Conservation (phyloP, 2,113 vertebrate genomes). For the Gnathonemus longibarbis region DNA sequence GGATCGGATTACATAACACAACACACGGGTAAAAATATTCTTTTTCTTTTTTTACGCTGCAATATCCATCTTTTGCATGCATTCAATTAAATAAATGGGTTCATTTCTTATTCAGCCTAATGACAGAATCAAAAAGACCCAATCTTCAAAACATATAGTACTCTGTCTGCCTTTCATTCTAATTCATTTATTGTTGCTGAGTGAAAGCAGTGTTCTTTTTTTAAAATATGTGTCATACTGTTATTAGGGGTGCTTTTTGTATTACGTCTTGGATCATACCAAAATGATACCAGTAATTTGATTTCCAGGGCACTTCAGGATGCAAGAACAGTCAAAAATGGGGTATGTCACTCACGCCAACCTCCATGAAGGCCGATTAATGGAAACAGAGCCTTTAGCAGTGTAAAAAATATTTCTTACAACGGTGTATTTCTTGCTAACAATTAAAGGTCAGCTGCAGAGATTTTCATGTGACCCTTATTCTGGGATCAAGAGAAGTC, state of each 20-base stretch:
- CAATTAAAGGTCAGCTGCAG: conserved; percentile 35
- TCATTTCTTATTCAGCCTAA: conserved; percentile 31
- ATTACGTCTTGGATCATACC: conserved; percentile 13
- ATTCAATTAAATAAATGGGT: conserved; percentile 11
- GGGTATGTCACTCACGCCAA: conserved; percentile 17
- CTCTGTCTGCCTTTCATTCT: conserved; percentile 18
- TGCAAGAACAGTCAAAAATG: conserved; percentile 23
- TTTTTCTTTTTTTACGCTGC: neutral
- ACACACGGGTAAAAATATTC: conserved; percentile 39
- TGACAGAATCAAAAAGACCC: conserved; percentile 24
- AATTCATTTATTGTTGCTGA: conserved; percentile 28
- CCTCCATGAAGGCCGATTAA: conserved; percentile 21
- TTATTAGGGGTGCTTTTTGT: conserved; percentile 7
- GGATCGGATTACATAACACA: conserved; percentile 46
- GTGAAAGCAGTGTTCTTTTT: conserved; percentile 11
- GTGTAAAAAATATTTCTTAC: conserved; percentile 8
- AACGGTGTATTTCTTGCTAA: neutral
- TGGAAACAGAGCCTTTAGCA: conserved; percentile 12
- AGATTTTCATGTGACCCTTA: conserved; percentile 32
- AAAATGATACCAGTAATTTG: conserved; percentile 22
- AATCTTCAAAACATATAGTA: conserved; percentile 23
- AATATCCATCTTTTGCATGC: conserved; percentile 26
- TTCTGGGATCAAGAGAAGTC: conserved; percentile 33
- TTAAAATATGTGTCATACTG: neutral
- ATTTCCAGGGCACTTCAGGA: conserved; percentile 17